Evolutionary conservation across 1,140 invertebrate species (phyloP).

Genomic region (Drosophila prosaltans): DNA sequence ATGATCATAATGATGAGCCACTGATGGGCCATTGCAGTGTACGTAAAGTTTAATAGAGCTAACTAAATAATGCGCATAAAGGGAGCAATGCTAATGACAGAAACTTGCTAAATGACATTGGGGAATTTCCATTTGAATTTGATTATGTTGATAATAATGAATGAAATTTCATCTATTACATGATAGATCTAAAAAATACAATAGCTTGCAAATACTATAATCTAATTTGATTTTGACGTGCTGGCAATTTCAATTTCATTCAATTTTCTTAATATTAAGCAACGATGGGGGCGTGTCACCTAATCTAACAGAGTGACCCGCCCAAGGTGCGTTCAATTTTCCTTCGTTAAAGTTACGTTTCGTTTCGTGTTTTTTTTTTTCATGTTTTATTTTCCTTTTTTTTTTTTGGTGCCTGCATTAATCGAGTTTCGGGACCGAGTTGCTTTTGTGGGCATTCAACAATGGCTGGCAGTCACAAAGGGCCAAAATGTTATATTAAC

Average conservation of each 20-base stretch:
- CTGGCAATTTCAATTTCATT: constrained; percentile 50
- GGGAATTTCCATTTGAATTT: constrained; percentile 7
- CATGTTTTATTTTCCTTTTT: not conserved
- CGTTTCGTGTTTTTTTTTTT: not conserved
- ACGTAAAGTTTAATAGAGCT: constrained; percentile 54
- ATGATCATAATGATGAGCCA: not conserved
- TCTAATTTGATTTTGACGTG: constrained; percentile 55
- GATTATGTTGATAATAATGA: constrained; percentile 34
- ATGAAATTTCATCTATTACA: not conserved
- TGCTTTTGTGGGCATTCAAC: constrained; percentile 46
- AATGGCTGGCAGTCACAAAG: constrained; percentile 58
- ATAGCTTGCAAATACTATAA: constrained; percentile 24
- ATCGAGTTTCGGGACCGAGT: constrained; percentile 43
- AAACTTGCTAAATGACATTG: constrained; percentile 19
- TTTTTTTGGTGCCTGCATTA: constrained; percentile 46
- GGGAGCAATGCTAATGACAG: constrained; percentile 45
- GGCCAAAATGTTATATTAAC: constrained; percentile 54
- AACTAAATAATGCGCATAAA: constrained; percentile 49
- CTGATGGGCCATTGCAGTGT: constrained; percentile 22
- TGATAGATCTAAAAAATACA: constrained; percentile 16
- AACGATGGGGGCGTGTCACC: constrained; percentile 26
- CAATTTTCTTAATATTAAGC: constrained; percentile 24
- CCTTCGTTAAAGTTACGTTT: not conserved
- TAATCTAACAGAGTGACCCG: constrained; percentile 34
- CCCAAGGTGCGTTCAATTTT: constrained; percentile 23